A percentile compares a stretch with the other conserved stretches of the same genome.
Conservation (phyloP, 2,113 vertebrate genomes). For the Dipodomys ordii region DNA sequence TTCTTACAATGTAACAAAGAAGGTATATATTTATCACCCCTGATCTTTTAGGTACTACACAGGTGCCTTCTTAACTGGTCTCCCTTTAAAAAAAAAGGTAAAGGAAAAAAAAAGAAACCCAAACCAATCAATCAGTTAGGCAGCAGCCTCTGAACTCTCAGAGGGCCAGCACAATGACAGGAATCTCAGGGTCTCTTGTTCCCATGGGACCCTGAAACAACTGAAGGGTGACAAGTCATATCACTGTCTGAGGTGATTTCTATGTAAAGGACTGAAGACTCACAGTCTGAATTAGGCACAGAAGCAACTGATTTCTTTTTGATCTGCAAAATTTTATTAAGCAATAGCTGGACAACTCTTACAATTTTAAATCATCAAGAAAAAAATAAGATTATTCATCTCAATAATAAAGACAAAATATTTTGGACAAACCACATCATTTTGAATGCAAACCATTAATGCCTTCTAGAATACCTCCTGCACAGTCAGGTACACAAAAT, state of each 20-base stretch:
- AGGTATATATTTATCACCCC: background rate
- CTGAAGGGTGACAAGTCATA: background rate
- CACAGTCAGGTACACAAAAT: constrained; percentile 85
- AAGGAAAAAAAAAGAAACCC: background rate
- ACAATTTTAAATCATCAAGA: constrained; percentile 90
- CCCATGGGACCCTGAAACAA: fast-evolving
- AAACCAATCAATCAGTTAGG: background rate
- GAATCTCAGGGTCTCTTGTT: background rate
- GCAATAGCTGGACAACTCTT: constrained; percentile 92
- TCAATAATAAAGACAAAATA: constrained; percentile 89
- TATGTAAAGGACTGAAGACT: constrained; percentile 66
- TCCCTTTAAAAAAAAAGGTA: background rate
- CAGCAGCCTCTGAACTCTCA: background rate
- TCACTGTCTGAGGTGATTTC: background rate
- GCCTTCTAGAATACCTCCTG: constrained; percentile 85
- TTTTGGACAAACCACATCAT: constrained; percentile 88
- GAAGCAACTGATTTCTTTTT: constrained; percentile 75
- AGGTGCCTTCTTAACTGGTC: background rate
- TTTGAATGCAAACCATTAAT: constrained; percentile 85
- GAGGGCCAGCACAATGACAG: background rate
- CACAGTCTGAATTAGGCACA: constrained; percentile 71
- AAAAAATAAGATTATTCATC: constrained; percentile 85
- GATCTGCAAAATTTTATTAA: constrained; percentile 93
- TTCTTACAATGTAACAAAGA: background rate
- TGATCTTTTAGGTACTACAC: background rate